Evolutionary conservation across 2,113 vertebrate genomes (phyloP), one percentile per base, ranked within the genome.

Genomic region (Pluvialis apricaria): DNA sequence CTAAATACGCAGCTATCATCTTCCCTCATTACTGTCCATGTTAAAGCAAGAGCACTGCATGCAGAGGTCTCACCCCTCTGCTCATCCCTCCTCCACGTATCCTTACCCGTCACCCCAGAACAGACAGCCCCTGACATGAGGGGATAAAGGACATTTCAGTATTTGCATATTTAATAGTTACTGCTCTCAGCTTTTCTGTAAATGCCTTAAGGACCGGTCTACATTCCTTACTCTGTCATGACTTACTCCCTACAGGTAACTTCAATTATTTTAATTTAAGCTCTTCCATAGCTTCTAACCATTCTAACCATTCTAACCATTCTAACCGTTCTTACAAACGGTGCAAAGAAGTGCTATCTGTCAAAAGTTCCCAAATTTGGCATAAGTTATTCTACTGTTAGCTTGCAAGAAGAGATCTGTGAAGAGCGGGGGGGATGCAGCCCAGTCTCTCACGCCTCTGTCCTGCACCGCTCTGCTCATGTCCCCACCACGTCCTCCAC

Each of bases 391-490:
- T 36, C n/a, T 19, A 17, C 66, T 40, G 10, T 13, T 31, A 60
- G 31, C 82, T 75, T 66, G 61, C 49, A 73, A 22, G 31, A 34
- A 61, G 47, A 12, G n/a, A 15, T 12, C 47, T n/a, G 18, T 57
- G 66, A 40, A 47, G 51, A 75, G 38, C 2, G 0, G 26, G 45
- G 38, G 38, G 36, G 25, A 45, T 25, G 68, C 69, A 75, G 38
- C 24, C 16, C 47, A 6, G 42, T 3, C 61, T 57, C 36, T 36
- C 15, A 2, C 0, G 0, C 36, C 42, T 13, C 13, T 13, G 72
- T 13, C 58, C 52, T 54, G 25, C 64, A 38, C 15, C 1, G 2
- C n/a, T 44, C 57, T 17, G 57, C 49, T 51, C 40, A 17, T 21
- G 36, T 20, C 55, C 62, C 45, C 52, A 15, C 34, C n/a, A 13